Evolutionary conservation across 1,140 invertebrate genomes (phyloP).

Genomic region (Wasmannia auropunctata): DNA sequence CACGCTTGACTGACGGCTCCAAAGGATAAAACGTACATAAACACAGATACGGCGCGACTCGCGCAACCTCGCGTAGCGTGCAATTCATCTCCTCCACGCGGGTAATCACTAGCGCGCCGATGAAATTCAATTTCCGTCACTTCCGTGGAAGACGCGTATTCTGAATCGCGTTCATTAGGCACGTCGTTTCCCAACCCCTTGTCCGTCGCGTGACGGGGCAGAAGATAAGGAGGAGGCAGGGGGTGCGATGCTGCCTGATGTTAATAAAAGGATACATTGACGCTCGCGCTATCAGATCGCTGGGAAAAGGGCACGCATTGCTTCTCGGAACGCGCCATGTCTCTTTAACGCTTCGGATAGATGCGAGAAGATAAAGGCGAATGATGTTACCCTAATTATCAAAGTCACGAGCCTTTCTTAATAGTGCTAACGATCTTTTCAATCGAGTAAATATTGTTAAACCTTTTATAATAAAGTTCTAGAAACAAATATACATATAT

Average conservation of each 20-base stretch:
- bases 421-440: background rate
- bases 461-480: slow-evolving; percentile 58
- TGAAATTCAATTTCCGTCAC: slow-evolving; percentile 71
- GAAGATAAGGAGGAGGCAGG: slow-evolving; percentile 49
- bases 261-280: slow-evolving; percentile 61
- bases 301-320: slow-evolving; percentile 33
- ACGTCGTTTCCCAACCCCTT: slow-evolving; percentile 47
- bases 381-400: slow-evolving; percentile 43
- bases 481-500: slow-evolving; percentile 22
- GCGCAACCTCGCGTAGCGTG: slow-evolving; percentile 44
- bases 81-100: slow-evolving; percentile 61
- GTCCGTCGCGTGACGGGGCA: slow-evolving; percentile 33
- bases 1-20: slow-evolving; percentile 53
- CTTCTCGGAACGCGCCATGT: slow-evolving; percentile 39
- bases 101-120: slow-evolving; percentile 58
- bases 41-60: slow-evolving; percentile 59
- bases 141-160: slow-evolving; percentile 64
- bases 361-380: slow-evolving; percentile 41
- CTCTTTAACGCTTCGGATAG: slow-evolving; percentile 33
- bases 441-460: background rate
- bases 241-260: slow-evolving; percentile 48
- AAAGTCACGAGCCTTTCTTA: background rate
- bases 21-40: slow-evolving; percentile 56
- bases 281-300: slow-evolving; percentile 55
- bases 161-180: slow-evolving; percentile 71